These are phyloP conservation scores for Scortum barcoo DNA, from an alignment of 2,113 vertebrate species.

Conservation along the genomic window DNA sequence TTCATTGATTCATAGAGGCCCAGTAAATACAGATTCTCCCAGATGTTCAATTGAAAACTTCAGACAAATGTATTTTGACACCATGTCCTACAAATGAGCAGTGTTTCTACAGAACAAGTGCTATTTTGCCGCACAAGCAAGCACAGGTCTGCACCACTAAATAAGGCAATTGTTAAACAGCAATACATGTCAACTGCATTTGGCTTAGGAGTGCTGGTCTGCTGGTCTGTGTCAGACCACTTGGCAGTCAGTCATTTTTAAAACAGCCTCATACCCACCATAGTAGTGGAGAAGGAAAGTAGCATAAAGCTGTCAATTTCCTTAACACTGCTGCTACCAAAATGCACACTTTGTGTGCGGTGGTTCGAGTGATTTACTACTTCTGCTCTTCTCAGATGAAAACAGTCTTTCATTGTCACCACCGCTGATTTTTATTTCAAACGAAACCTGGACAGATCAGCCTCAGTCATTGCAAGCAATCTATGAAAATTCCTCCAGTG, in stretches of 20 bases:
- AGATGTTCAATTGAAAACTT: not conserved
- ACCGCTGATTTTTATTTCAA: not conserved
- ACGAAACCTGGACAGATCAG: not conserved
- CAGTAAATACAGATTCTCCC: not conserved
- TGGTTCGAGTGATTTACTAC: slow-evolving; percentile 14
- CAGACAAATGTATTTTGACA: not conserved
- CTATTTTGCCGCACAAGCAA: not conserved
- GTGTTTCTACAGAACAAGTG: not conserved
- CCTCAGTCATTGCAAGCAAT: not conserved
- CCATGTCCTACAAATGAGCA: not conserved
- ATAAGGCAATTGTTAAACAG: slow-evolving; percentile 52
- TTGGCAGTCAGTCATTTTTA: slow-evolving; percentile 47
- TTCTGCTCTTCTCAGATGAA: slow-evolving; percentile 1
- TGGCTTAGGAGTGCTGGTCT: slow-evolving; percentile 28
- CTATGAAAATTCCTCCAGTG: not conserved
- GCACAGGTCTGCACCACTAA: slow-evolving; percentile 50
- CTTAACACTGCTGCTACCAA: not conserved
- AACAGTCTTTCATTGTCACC: not conserved
- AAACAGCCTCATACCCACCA: slow-evolving; percentile 29
- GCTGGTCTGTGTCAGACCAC: slow-evolving; percentile 62
- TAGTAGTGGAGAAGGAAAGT: not conserved
- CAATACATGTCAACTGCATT: not conserved
- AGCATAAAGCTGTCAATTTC: slow-evolving; percentile 24
- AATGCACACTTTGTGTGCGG: slow-evolving; percentile 8
- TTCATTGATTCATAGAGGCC: not conserved